Evolutionary conservation across 2,113 vertebrate species (phyloP), one percentile per base, ranked within the genome.

Genomic region (Parotia lawesii): DNA sequence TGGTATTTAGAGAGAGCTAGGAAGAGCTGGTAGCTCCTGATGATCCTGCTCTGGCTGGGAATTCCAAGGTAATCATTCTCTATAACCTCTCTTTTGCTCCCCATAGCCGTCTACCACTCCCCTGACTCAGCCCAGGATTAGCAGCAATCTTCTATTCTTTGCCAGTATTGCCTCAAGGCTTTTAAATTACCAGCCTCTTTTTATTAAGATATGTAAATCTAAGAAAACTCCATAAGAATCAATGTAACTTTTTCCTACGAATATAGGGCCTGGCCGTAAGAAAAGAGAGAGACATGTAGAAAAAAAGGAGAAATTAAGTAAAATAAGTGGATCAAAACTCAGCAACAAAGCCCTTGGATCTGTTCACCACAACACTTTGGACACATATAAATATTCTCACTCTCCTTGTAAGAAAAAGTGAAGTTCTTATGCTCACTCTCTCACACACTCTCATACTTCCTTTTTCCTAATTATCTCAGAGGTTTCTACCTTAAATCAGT

Each of bases 361-460:
- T 35, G 48, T 35, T 71, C 37, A 16, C 35, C 29, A 67, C 35
- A 65, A 28, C 64, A 56, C 5, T n/a, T 60, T 9, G 23, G 18
- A 78, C 54, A 38, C 12, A 3, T 48, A 13, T 15, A 65, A 65
- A 42, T 70, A 33, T 40, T 77, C 27, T 24, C 21, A 8, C 13
- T 81, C 44, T 31, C 22, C 40, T 64, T 3, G 1, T 35, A 69
- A 37, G 28, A 54, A 66, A 42, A 69, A 35, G 14, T 73, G 19
- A 70, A 70, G 50, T 48, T 65, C 5, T 2, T 25, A 28, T 0
- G 0, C 8, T 54, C 28, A 1, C 15, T 69, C 18, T 28, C 35
- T 53, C n/a, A 56, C 33, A 40, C 9, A 5, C 24, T 19, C 33
- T 28, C 54, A 37, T 29, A 24, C 20, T 53, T 88, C 28, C 11